These are phyloP conservation scores for Globicephala melas DNA, from an alignment of 2,113 vertebrate genomes.

Conservation along the genomic window DNA sequence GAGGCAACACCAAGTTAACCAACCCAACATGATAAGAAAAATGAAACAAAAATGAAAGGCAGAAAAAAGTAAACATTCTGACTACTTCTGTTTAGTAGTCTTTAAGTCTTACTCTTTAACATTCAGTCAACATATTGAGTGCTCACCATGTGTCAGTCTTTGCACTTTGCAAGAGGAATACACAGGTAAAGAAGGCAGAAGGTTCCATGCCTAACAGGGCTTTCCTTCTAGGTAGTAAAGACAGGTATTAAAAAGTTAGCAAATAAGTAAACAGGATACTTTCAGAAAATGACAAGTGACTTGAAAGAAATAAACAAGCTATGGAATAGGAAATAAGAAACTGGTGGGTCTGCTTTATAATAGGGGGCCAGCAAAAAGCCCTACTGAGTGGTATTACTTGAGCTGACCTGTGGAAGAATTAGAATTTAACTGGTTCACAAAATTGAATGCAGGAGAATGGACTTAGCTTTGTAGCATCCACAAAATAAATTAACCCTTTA, in stretches of 20 bases:
- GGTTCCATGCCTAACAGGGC: too few species aligned
- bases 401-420: background rate
- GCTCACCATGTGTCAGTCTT: background rate
- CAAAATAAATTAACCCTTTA: background rate
- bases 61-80: background rate
- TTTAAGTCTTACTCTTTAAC: background rate
- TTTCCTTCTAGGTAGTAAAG: background rate
- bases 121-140: background rate
- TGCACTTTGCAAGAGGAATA: background rate
- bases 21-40: background rate
- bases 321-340: background rate
- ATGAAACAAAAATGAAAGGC: background rate
- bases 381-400: background rate
- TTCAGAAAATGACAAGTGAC: background rate
- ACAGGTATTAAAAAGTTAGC: background rate
- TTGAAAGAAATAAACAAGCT: background rate
- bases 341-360: background rate
- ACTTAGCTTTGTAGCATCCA: background rate
- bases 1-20: background rate
- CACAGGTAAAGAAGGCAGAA: background rate
- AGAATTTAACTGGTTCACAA: background rate
- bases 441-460: background rate
- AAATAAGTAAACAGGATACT: background rate
- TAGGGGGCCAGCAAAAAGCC: background rate
- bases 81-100: background rate